Evolutionary conservation across 2,797 vertebrate genomes (phyloP).

Genomic region (Ceryle rudis): DNA sequence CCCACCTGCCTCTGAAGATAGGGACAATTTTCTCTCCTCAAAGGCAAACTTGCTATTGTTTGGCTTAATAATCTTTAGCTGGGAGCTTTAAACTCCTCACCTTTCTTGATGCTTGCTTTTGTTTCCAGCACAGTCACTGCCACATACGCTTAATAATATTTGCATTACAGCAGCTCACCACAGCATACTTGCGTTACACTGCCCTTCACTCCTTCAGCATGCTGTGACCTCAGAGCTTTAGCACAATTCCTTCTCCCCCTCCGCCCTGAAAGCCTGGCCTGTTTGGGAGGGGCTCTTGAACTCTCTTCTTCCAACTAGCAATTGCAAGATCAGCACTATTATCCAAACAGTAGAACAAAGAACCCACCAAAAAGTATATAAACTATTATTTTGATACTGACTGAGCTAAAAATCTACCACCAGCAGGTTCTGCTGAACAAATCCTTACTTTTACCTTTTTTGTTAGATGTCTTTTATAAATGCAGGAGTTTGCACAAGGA

Average conservation of each 20-base stretch:
- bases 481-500: background rate
- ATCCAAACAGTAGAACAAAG: background rate
- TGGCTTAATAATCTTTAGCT: background rate
- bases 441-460: background rate
- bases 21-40: background rate
- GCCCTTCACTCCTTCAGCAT: background rate
- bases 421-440: background rate
- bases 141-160: background rate
- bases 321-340: background rate
- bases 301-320: background rate
- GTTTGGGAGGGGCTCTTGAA: background rate
- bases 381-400: background rate
- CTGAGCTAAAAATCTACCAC: background rate
- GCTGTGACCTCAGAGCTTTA: background rate
- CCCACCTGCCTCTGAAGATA: background rate
- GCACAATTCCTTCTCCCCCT: background rate
- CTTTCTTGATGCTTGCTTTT: background rate
- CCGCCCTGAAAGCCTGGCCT: rapidly evolving
- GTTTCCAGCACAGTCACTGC: background rate
- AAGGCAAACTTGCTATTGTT: background rate
- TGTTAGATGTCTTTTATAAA: background rate
- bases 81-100: background rate
- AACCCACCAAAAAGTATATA: background rate
- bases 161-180: background rate
- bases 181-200: background rate